Percentiles rank a stretch among this genome's conserved stretches.
Evolutionary conservation across 1,140 invertebrate genomes (phyloP).

Genomic region (Cataglyphis hispanica): DNA sequence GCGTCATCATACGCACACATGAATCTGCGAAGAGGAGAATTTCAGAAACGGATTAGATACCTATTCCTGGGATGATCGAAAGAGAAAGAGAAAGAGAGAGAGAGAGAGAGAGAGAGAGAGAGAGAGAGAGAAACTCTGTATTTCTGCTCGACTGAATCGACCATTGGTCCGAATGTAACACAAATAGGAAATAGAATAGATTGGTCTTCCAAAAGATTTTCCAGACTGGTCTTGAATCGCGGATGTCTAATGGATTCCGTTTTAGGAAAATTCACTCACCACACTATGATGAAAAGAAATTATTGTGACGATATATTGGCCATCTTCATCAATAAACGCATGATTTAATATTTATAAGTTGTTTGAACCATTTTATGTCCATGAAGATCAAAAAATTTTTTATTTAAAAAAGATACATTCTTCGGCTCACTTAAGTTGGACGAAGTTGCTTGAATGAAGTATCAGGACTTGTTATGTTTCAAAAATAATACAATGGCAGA

Average conservation of each 20-base stretch:
- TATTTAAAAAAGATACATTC: not conserved
- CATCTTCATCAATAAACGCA: not conserved
- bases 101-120: not conserved
- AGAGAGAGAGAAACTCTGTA: not conserved
- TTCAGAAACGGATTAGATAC: constrained; percentile 33
- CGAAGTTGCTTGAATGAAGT: not conserved
- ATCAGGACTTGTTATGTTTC: not conserved
- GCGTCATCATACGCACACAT: constrained; percentile 67
- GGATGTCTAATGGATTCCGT: constrained; percentile 22
- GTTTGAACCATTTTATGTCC: not conserved
- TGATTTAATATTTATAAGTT: constrained; percentile 2
- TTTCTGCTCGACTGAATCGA: not conserved
- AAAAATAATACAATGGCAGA: not conserved
- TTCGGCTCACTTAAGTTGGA: not conserved
- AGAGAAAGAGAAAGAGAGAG: not conserved
- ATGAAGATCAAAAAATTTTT: not conserved
- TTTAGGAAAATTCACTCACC: constrained; percentile 11
- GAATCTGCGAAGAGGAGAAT: constrained; percentile 34
- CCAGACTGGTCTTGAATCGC: not conserved
- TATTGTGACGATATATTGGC: not conserved
- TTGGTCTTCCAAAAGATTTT: not conserved
- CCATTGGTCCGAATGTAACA: not conserved
- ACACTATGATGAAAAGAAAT: not conserved
- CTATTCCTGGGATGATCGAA: not conserved
- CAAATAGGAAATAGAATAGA: constrained; percentile 14